Evolutionary conservation across 2,888 invertebrate species (phyloP).

Genomic region (Lampropteryx suffumata): DNA sequence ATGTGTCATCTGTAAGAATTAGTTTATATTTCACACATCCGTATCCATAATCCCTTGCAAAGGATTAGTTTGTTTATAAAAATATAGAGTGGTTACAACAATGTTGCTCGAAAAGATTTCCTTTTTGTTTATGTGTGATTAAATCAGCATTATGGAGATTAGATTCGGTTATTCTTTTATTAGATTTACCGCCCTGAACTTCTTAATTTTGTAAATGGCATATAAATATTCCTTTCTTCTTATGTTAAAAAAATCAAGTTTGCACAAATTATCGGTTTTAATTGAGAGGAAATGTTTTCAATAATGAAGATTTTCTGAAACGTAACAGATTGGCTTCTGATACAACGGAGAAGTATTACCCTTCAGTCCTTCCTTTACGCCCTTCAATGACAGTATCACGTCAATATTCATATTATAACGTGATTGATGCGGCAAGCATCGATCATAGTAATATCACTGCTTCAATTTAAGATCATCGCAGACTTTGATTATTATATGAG

Average conservation of each 20-base stretch:
- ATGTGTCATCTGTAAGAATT: too few species aligned
- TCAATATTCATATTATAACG: slow-evolving; percentile 13
- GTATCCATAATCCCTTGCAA: too few species aligned
- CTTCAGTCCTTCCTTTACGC: background rate
- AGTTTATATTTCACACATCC: too few species aligned
- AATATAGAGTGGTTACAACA: slow-evolving; percentile 13
- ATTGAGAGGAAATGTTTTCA: background rate
- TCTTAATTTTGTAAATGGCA: slow-evolving; percentile 29
- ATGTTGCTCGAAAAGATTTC: slow-evolving; percentile 34
- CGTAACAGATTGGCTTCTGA: slow-evolving; percentile 1
- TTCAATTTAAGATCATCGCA: background rate
- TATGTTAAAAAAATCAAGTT: too few species aligned
- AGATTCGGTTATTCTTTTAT: slow-evolving; percentile 30
- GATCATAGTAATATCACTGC: slow-evolving; percentile 12
- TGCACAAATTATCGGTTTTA: background rate
- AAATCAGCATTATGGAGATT: slow-evolving; percentile 43
- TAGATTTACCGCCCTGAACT: slow-evolving; percentile 21
- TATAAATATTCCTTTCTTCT: slow-evolving; percentile 21
- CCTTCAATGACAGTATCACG: slow-evolving; percentile 8
- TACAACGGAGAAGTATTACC: slow-evolving; percentile 2
- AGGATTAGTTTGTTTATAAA: too few species aligned
- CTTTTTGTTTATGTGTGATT: slow-evolving; percentile 36
- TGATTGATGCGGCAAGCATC: slow-evolving; percentile 25
- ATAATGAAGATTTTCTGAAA: background rate
- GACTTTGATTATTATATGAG: slow-evolving; percentile 3